Evolutionary conservation across 2,888 invertebrate genomes (phyloP), one percentile per base, ranked within the genome.

Genomic region (Stenichneumon culpator): DNA sequence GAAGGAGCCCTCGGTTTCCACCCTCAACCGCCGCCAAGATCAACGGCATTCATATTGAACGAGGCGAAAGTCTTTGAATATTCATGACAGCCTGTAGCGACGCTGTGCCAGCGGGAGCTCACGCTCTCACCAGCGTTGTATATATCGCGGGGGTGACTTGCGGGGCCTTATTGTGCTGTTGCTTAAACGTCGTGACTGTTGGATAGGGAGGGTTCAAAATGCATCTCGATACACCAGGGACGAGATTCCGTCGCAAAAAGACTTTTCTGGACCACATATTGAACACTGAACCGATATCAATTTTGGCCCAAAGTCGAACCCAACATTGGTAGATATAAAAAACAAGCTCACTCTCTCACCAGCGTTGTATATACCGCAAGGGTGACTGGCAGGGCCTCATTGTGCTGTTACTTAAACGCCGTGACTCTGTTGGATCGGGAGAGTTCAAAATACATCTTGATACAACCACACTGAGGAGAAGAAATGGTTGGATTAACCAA

Each of bases 41-140:
- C 92, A 92, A 93, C 92, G 91, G 90, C 91, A 92, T 93, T 93
- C 93, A 92, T 92, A 93, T 93, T 92, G 93, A 92, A 92, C 91
- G 91, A 90, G 91, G 90, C 89, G 88, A 90, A 86, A 90, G 91
- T 91, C 89, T 90, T 90, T 92, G 92, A 92, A 92, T 92, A 92
- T 92, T 92, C 92, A 92, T 92, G 90, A 87, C 88, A 90, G 88
- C 90, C 87, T 90, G 90, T 89, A 88, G 78, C 84, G 82, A 87
- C 78, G 84, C 75, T 86, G 70, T 70, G 69, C 72, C 63, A 39
- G 74, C 72, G 78, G 57, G 60, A 82, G 78, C 39, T 32, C 32
- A 16, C n/a, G 69, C 57, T 22, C 57, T 57, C 22, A 6, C 54
- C 19, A 2, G 9, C 19, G n/a, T 63, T 44, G 47, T 16, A 14